Percentiles rank a stretch among this genome's conserved stretches.
phyloP scores from a whole-genome alignment of 2,113 vertebrate genomes.

The Centrocercus urophasianus region DNA sequence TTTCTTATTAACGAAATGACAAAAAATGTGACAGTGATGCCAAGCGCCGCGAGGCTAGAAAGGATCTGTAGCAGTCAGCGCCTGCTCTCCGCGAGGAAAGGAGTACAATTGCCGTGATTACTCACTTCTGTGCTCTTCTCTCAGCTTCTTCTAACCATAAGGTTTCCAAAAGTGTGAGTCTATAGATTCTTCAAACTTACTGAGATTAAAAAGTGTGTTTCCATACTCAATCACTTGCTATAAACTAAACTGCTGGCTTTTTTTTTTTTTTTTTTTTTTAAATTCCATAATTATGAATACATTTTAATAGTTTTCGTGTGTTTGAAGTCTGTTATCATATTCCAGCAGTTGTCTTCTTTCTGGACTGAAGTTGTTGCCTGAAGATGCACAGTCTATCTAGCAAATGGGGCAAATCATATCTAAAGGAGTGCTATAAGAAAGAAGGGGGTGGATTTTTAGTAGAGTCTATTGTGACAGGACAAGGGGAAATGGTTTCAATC shows the following conservation, averaged over 20 bases:
- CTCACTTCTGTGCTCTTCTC: background rate
- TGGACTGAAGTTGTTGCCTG: background rate
- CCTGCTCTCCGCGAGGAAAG: background rate
- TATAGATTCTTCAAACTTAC: background rate
- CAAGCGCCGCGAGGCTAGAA: background rate
- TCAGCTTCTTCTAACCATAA: background rate
- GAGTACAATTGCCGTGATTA: background rate
- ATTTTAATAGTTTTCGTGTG: background rate
- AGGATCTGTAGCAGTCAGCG: background rate
- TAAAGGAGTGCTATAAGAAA: no score
- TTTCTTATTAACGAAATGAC: background rate
- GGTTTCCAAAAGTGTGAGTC: background rate
- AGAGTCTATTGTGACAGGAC: no score
- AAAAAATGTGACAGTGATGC: background rate
- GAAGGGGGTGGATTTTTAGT: no score
- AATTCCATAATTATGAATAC: background rate
- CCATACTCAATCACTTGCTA: background rate
- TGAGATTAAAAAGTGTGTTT: background rate
- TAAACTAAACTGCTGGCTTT: background rate
- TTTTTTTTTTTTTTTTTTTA: background rate
- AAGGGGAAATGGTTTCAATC: no score
- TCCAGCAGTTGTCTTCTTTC: background rate
- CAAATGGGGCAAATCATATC: background rate
- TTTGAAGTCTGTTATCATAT: background rate
- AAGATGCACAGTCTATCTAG: background rate